Base-by-base conservation (phyloP, 1,140 invertebrate species). In the Leptoteleia sp. region DNA sequence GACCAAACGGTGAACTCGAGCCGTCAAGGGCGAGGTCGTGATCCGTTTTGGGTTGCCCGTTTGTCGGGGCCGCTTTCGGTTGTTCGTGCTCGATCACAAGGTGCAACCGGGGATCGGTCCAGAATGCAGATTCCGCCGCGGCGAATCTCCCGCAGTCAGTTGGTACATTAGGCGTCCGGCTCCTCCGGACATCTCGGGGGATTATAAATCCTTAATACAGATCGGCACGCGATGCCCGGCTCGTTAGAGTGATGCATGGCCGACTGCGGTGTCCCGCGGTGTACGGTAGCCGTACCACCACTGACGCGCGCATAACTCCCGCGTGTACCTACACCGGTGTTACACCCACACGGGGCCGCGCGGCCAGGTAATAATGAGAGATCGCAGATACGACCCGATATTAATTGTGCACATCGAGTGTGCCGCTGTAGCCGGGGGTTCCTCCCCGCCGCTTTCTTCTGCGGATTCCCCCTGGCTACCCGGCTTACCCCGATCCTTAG, bases 181-280 rank as follows among this genome's bases (percentile, higher is more conserved):
- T 76, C 8, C 80, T 76, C n/a, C 47, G 68, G 50, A 78, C 79
- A 77, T 86, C 81, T 79, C 65, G n/a, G 78, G 76, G 83, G 86
- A 88, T 88, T 89, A 89, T 89, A 89, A 89, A 89, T 89, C 83
- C 86, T 87, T 85, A 86, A 88, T 88, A 87, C 86, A 89, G 88
- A 89, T 89, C 88, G 88, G 88, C 88, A 89, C 88, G 88, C 88
- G 87, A 89, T 89, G 82, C 87, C 64, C 81, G 81, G 86, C 88
- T 89, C 87, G 87, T 89, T 89, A 89, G 83, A 82, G 84, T 89
- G 87, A 89, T 89, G 84, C 87, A 89, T 89, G 82, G 86, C 82
- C 83, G 81, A 82, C 82, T 81, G 79, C 81, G 88, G 78, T 87
- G 84, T 89, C 88, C 88, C 78, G 88, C 83, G 84, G 87, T 83